These are phyloP conservation scores for Puntigrus tetrazona DNA, from an alignment of 2,113 vertebrate species.

Conservation along the genomic window DNA sequence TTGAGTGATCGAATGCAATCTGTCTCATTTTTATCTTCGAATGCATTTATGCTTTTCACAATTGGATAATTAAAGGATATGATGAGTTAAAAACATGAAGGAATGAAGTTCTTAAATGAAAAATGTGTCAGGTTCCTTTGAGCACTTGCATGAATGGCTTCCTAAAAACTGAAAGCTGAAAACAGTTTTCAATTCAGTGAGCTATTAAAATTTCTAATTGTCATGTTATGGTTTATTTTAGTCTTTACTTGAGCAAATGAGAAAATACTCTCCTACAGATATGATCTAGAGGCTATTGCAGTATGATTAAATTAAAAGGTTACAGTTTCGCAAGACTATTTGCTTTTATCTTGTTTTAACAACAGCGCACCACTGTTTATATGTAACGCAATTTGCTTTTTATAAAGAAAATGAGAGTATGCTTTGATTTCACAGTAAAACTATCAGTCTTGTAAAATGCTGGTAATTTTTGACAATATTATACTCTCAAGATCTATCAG, in stretches of 20 bases:
- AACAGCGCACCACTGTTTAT: not conserved
- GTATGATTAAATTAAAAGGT: not conserved
- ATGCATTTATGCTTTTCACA: not conserved
- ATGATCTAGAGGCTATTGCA: not conserved
- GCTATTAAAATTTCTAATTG: not conserved
- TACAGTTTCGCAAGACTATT: not conserved
- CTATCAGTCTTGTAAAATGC: not conserved
- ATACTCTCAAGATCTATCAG: not conserved
- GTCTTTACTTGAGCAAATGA: not conserved
- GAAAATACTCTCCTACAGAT: not conserved
- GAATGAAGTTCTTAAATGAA: constrained; percentile 4
- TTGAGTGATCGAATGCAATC: not conserved
- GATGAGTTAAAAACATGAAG: constrained; percentile 10
- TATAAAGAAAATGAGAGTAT: not conserved
- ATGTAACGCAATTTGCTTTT: not conserved
- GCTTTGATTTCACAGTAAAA: not conserved
- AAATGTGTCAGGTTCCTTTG: not conserved
- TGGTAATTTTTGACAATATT: not conserved
- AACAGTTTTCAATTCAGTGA: not conserved
- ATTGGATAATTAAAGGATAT: not conserved
- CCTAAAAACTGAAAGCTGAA: not conserved
- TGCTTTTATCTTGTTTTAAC: not conserved
- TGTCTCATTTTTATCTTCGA: not conserved
- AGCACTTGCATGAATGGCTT: not conserved
- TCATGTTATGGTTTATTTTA: not conserved